A percentile compares a stretch with the other conserved stretches of the same genome.
Conservation (phyloP, 2,888 invertebrate species). For the Hirtodrosophila histrioides region DNA sequence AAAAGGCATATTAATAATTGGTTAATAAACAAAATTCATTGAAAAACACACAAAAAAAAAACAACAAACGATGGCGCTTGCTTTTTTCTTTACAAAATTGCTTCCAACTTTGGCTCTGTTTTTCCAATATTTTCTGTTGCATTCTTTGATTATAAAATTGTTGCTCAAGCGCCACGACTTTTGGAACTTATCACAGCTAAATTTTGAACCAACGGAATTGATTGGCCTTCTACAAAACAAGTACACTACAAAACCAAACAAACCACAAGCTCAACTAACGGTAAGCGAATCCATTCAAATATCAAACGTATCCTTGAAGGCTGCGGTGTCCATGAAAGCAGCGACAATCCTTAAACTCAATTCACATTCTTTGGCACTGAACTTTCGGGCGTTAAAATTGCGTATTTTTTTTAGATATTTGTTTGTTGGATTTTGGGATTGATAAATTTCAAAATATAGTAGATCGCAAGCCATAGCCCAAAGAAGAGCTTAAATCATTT, state of each 20-base stretch:
- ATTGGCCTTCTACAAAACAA: slow-evolving; percentile 49
- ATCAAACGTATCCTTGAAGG: slow-evolving; percentile 12
- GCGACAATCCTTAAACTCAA: slow-evolving; percentile 17
- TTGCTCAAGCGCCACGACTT: slow-evolving; percentile 19
- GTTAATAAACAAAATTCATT: slow-evolving; percentile 76
- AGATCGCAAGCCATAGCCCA: slow-evolving; percentile 66
- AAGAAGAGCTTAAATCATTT: slow-evolving; percentile 36
- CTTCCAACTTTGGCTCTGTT: slow-evolving; percentile 36
- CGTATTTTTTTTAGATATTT: slow-evolving; percentile 42
- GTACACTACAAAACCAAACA: slow-evolving; percentile 34
- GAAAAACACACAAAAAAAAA: slow-evolving; percentile 50
- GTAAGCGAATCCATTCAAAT: slow-evolving; percentile 49
- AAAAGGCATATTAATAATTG: slow-evolving; percentile 68
- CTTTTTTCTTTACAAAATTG: slow-evolving; percentile 74
- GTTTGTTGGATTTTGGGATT: slow-evolving; percentile 42
- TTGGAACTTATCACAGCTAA: slow-evolving; percentile 62
- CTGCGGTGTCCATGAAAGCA: slow-evolving; percentile 16
- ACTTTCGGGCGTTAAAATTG: slow-evolving; percentile 42
- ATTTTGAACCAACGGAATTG: slow-evolving; percentile 50
- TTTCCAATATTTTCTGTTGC: slow-evolving; percentile 3
- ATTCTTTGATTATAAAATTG: slow-evolving; percentile 13
- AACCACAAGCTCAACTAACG: slow-evolving; percentile 45
- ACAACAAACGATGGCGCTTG: slow-evolving; percentile 48
- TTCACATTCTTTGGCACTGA: slow-evolving; percentile 44
- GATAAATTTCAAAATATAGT: slow-evolving; percentile 55